phyloP scores from a whole-genome alignment of 1,140 invertebrate genomes.

The Cyclina sinensis region DNA sequence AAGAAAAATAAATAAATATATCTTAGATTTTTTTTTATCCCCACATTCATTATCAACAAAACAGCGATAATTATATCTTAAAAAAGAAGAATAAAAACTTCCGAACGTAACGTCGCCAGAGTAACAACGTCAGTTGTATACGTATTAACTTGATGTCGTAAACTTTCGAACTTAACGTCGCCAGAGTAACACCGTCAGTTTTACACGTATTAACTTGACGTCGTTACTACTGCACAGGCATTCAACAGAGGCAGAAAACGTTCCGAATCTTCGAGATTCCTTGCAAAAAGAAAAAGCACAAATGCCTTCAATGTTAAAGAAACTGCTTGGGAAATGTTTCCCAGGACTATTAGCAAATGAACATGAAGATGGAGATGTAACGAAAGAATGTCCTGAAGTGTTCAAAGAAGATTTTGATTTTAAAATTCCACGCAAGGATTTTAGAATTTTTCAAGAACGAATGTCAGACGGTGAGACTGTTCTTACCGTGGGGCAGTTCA shows the following conservation, averaged over 20 bases:
- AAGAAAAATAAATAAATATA: too few relatives aligned
- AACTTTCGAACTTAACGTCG: neutral
- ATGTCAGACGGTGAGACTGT: neutral
- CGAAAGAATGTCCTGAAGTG: neutral
- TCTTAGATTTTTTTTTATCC: too few relatives aligned
- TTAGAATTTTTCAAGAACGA: neutral
- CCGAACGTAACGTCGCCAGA: neutral
- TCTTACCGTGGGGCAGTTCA: neutral
- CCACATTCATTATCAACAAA: too few relatives aligned
- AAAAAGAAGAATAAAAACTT: too few relatives aligned
- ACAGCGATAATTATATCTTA: too few relatives aligned
- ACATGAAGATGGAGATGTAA: neutral
- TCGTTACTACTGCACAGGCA: neutral
- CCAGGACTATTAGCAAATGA: neutral
- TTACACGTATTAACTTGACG: neutral
- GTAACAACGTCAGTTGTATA: neutral
- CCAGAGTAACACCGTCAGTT: neutral
- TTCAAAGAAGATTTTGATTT: neutral
- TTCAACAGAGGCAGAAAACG: neutral
- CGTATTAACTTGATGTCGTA: neutral
- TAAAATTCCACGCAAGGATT: neutral
- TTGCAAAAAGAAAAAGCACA: neutral
- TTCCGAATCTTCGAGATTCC: too few relatives aligned
- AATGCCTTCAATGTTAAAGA: neutral
- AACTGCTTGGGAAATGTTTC: neutral